Evolutionary conservation across 2,888 invertebrate genomes (phyloP).

Genomic region (Eugnorisma glareosa): DNA sequence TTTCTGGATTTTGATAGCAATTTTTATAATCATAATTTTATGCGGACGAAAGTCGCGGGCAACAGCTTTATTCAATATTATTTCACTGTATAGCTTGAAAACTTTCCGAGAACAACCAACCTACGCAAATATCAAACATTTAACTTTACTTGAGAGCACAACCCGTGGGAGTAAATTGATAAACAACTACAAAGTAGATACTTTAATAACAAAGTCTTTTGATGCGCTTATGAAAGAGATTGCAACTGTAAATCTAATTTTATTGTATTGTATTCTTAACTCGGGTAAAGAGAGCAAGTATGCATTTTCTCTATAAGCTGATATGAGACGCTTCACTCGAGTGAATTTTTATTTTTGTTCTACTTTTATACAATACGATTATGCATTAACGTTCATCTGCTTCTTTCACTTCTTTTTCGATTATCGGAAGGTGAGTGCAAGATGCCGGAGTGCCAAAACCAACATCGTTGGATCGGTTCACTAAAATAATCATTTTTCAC

Average conservation of each 20-base stretch:
- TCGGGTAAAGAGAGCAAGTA: neutral
- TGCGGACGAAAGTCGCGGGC: too few relatives aligned
- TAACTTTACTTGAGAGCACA: constrained; percentile 4
- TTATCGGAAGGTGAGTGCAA: neutral
- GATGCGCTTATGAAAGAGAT: neutral
- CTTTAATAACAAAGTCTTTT: neutral
- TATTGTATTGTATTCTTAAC: neutral
- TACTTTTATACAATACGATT: neutral
- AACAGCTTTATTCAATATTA: neutral
- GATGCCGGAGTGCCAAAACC: neutral
- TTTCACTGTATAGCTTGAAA: constrained; percentile 6
- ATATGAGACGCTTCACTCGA: neutral
- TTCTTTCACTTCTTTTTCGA: neutral
- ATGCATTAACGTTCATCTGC: neutral
- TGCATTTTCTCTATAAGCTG: neutral
- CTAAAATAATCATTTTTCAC: neutral
- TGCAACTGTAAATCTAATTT: neutral
- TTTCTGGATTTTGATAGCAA: too few relatives aligned
- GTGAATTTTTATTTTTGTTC: neutral
- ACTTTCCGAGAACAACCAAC: neutral
- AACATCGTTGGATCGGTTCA: neutral
- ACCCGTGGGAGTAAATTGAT: neutral
- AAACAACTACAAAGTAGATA: constrained; percentile 13
- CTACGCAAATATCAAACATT: neutral
- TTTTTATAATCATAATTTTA: too few relatives aligned